These are phyloP conservation scores for Lissonota sp. DNA, from an alignment of 2,888 invertebrate genomes.

Conservation along the genomic window DNA sequence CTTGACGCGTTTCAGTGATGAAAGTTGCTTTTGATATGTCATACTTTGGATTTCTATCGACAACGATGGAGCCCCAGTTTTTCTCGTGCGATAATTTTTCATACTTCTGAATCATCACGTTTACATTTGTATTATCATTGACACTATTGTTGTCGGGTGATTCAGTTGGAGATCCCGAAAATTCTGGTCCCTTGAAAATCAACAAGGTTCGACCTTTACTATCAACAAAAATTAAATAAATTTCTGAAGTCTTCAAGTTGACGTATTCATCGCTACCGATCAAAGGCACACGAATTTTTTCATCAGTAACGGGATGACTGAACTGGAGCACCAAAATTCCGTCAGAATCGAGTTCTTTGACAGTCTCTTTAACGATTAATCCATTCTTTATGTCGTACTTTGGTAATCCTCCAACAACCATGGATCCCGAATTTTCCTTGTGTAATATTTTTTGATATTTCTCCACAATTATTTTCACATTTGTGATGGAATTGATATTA, in stretches of 20 bases:
- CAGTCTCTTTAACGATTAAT: not conserved
- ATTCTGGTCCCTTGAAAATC: not conserved
- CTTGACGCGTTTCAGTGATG: not conserved
- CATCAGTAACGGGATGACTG: slow-evolving; percentile 13
- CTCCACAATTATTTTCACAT: not conserved
- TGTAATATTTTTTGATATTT: not conserved
- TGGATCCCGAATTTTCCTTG: not conserved
- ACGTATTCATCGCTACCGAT: slow-evolving; percentile 30
- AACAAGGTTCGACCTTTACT: not conserved
- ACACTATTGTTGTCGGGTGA: not conserved
- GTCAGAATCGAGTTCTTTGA: not conserved
- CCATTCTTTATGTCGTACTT: slow-evolving; percentile 17
- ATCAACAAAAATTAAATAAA: slow-evolving; percentile 30
- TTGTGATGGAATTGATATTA: not conserved
- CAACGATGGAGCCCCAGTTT: slow-evolving; percentile 15
- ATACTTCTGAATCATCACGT: not conserved
- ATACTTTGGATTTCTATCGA: slow-evolving; percentile 14
- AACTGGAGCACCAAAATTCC: slow-evolving; percentile 18
- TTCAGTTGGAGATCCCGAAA: not conserved
- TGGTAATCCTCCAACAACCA: slow-evolving; percentile 9
- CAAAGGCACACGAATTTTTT: not conserved
- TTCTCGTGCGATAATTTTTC: not conserved
- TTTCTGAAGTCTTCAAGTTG: not conserved
- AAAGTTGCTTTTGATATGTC: not conserved
- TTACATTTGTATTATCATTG: not conserved